These are phyloP conservation scores for Torymus texanus DNA, from an alignment of 2,888 invertebrate genomes.

Conservation along the genomic window DNA sequence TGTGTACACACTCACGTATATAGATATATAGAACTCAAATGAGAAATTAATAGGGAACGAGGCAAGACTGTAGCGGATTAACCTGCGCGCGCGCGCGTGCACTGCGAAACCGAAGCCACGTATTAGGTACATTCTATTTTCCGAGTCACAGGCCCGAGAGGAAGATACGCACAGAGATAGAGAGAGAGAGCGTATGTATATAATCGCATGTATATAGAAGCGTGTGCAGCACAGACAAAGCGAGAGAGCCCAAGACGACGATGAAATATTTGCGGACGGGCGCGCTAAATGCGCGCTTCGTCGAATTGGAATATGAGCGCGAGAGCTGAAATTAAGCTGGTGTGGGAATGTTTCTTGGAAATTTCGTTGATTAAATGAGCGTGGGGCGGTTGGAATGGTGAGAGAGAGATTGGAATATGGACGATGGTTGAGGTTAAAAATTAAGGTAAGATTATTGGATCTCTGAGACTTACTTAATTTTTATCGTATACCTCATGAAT, in stretches of 20 bases:
- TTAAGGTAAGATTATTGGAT: too few species aligned
- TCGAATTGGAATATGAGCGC: background rate
- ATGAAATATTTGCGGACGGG: constrained; percentile 11
- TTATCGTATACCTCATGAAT: too few species aligned
- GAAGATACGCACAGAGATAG: too few species aligned
- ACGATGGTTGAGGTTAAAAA: too few species aligned
- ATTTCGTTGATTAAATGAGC: too few species aligned
- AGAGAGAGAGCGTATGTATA: background rate
- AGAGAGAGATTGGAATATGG: too few species aligned
- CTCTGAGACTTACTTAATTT: too few species aligned
- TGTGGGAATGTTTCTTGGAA: too few species aligned
- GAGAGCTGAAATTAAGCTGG: too few species aligned
- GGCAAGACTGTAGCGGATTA: constrained; percentile 21
- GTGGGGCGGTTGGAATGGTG: too few species aligned
- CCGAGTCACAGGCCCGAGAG: background rate
- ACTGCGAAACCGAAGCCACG: constrained; percentile 8
- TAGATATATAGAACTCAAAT: background rate
- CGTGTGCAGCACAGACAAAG: background rate
- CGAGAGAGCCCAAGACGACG: background rate
- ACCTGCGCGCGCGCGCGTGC: constrained; percentile 14
- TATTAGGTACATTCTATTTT: constrained; percentile 17
- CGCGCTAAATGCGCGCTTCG: constrained; percentile 6
- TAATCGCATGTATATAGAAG: constrained; percentile 8
- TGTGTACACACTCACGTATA: too few species aligned
- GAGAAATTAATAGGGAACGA: constrained; percentile 29